Base-by-base conservation (phyloP, 2,113 vertebrate species). In the Hyperoodon ampullatus region DNA sequence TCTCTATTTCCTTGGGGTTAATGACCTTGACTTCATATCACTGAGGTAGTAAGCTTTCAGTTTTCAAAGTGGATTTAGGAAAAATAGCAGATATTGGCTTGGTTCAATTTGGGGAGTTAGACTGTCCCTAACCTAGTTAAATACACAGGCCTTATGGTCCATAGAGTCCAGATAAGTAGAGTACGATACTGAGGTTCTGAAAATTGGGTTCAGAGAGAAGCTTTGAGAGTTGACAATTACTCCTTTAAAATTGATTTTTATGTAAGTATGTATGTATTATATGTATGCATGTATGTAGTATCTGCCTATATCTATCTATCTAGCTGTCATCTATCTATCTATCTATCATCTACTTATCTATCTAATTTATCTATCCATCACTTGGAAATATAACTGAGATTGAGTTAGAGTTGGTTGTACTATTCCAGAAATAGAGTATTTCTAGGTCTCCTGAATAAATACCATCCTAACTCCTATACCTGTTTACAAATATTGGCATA, bases 111-210 rank as follows among this genome's bases (percentile, higher is more conserved):
- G 42, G 28, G 10, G 19, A 88, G 3, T 91, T 72, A 53, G 4
- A 72, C 8, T 53, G 35, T 15, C 8, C 16, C 2, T 33, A 80
- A 18, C 8, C 23, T 63, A 70, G 6, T 53, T 33, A 50, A 93
- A 61, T 18, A 18, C 3, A 39, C 28, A 24, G 18, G 1, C 19
- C 12, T 35, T 0, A 1, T 21, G 53, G 44, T 24, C 21, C 12
- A 47, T 0, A 2, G 15, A 63, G 35, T 14, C 16, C 12, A 63
- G n/a, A 19, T 44, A 65, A 44, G 28, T 35, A 61, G 8, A 66
- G 11, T 58, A 53, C 8, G 42, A 8, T 6, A n/a, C 0, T 71
- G 13, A 75, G 63, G 30, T 65, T 78, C 68, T 87, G 6, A 68
- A 71, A 68, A 60, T 6, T 30, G 6, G 6, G 5, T 55, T 86